Conservation (phyloP, 2,113 vertebrate species). For the Cairina moschata region DNA sequence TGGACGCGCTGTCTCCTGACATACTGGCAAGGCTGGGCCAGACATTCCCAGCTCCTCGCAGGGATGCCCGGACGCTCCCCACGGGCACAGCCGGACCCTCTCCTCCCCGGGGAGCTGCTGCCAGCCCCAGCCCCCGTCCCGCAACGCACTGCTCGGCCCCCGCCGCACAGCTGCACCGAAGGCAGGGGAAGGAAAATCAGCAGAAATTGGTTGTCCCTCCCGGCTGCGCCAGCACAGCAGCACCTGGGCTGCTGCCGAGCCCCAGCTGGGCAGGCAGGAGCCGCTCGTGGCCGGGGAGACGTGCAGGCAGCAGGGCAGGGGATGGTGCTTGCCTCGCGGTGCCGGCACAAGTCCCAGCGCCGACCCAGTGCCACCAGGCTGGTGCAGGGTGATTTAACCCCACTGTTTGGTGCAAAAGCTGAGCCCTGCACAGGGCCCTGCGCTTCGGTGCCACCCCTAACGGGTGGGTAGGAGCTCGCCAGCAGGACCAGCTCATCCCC, state of each 20-base stretch:
- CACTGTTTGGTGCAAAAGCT: not conserved
- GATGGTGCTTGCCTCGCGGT: not conserved
- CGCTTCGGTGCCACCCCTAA: not conserved
- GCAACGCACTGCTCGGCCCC: not conserved
- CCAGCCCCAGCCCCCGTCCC: too few species aligned
- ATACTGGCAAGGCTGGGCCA: not conserved
- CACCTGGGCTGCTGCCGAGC: not conserved
- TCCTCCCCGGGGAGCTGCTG: not conserved
- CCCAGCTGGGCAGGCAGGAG: too few species aligned
- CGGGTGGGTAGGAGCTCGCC: not conserved
- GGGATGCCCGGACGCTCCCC: not conserved
- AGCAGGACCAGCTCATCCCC: rapidly evolving
- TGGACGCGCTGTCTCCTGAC: not conserved
- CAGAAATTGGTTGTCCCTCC: not conserved
- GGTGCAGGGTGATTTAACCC: not conserved
- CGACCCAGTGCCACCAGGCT: too few species aligned
- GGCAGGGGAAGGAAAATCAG: not conserved
- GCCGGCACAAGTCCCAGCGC: not conserved
- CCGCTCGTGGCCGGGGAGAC: too few species aligned
- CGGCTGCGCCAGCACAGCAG: not conserved
- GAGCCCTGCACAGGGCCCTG: not conserved
- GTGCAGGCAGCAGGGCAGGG: not conserved
- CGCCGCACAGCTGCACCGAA: not conserved
- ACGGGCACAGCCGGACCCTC: rapidly evolving
- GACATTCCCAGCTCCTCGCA: rapidly evolving